phyloP scores from a whole-genome alignment of 2,888 invertebrate species.

The Halictus ligatus region DNA sequence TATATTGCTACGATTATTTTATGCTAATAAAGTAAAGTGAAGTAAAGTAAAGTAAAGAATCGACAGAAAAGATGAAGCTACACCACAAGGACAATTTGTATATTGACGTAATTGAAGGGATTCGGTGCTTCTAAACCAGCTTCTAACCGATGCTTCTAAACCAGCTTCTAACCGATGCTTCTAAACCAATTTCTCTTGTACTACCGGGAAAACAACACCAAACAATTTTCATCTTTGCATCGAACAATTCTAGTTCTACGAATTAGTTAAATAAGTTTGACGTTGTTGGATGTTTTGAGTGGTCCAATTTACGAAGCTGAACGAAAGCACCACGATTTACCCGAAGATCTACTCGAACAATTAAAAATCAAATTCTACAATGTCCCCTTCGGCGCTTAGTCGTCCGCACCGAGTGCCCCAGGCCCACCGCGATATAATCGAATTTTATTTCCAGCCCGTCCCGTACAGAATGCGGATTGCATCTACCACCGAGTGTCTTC shows the following conservation, averaged over 20 bases:
- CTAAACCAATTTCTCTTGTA: neutral
- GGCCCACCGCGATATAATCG: neutral
- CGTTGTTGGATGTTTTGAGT: too few relatives aligned
- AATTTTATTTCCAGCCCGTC: slow-evolving; percentile 48
- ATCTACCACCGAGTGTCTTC: slow-evolving; percentile 47
- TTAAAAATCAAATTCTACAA: neutral
- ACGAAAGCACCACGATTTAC: neutral
- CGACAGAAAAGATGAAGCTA: neutral
- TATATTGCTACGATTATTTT: too few relatives aligned
- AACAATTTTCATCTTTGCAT: neutral
- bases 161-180: neutral
- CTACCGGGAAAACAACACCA: neutral
- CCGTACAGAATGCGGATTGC: slow-evolving; percentile 58
- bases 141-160: neutral
- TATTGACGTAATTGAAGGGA: neutral
- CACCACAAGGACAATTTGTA: neutral
- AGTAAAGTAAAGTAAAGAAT: neutral
- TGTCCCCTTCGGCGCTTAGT: neutral
- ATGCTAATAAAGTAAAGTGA: too few relatives aligned
- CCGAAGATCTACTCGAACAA: neutral
- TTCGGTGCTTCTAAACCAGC: neutral
- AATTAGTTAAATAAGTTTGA: neutral
- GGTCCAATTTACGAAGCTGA: neutral
- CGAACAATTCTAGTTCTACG: neutral
- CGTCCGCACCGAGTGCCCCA: neutral